Evolutionary conservation across 2,113 vertebrate genomes (phyloP).

Genomic region (Tragelaphus strepsiceros): DNA sequence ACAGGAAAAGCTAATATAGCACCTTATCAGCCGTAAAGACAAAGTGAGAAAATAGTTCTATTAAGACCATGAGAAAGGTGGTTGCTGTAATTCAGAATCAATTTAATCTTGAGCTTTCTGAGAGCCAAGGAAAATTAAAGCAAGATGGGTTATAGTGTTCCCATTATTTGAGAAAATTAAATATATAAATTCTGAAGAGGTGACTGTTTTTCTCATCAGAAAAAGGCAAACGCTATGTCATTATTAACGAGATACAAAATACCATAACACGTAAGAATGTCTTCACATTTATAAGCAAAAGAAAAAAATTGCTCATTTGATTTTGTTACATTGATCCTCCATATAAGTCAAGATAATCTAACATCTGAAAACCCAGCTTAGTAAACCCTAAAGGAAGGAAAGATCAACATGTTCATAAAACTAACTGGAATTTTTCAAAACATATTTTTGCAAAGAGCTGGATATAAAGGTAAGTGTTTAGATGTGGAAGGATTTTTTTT

Average conservation of each 20-base stretch:
- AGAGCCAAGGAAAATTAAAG: neutral
- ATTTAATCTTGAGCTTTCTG: neutral
- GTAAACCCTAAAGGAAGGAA: neutral
- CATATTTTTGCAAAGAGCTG: neutral
- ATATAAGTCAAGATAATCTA: neutral
- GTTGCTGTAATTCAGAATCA: neutral
- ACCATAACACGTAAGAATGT: neutral
- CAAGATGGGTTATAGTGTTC: neutral
- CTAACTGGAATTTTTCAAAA: neutral
- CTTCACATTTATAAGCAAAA: neutral
- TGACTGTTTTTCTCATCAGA: neutral
- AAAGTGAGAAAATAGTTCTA: neutral
- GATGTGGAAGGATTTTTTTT: neutral
- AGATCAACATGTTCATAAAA: neutral
- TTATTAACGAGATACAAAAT: neutral
- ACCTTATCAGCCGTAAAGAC: neutral
- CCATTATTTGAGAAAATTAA: conserved; percentile 17
- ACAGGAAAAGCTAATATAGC: neutral
- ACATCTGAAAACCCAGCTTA: neutral
- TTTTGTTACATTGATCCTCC: neutral
- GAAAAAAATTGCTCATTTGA: neutral
- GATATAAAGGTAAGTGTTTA: neutral
- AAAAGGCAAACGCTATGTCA: neutral
- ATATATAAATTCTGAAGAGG: neutral
- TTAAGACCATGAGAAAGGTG: neutral